Conservation (phyloP, 1,140 invertebrate genomes). For the Leptopilina clavipes region DNA sequence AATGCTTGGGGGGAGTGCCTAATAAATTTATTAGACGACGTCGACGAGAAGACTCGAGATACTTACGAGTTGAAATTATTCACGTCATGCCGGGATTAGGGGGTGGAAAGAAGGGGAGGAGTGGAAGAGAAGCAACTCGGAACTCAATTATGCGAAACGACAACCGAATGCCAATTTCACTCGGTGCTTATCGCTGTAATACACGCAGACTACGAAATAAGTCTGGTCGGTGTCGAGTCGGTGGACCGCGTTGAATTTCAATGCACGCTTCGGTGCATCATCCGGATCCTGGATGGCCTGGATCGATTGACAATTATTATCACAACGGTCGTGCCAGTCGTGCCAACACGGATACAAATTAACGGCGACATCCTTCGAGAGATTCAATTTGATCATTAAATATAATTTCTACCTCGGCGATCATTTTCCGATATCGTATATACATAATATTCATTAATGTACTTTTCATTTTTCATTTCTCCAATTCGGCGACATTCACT, state of each 20-base stretch:
- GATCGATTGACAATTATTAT: constrained; percentile 58
- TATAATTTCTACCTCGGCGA: neutral
- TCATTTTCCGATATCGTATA: neutral
- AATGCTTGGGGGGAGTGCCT: constrained; percentile 1
- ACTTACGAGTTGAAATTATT: constrained; percentile 62
- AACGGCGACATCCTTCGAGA: constrained; percentile 37
- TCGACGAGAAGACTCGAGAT: constrained; percentile 14
- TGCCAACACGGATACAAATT: constrained; percentile 53
- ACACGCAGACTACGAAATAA: constrained; percentile 66
- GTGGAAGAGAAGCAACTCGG: constrained; percentile 66
- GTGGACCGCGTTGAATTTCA: constrained; percentile 57
- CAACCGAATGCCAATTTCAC: constrained; percentile 67
- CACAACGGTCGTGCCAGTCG: constrained; percentile 50
- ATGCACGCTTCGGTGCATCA: constrained; percentile 49
- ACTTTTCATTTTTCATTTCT: neutral
- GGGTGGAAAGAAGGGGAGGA: too few species aligned
- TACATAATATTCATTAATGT: neutral
- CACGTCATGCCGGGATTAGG: constrained; percentile 62
- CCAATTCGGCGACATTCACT: too few species aligned
- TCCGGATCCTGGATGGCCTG: constrained; percentile 45
- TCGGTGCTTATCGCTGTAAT: constrained; percentile 53
- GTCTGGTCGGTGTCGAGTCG: constrained; percentile 60
- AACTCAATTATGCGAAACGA: constrained; percentile 71
- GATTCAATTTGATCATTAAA: neutral
- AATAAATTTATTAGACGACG: constrained; percentile 29